Percentiles rank a stretch among this genome's conserved stretches.
These are phyloP conservation scores for Drosophila affinis DNA, from an alignment of 2,888 invertebrate species.

Conservation along the genomic window DNA sequence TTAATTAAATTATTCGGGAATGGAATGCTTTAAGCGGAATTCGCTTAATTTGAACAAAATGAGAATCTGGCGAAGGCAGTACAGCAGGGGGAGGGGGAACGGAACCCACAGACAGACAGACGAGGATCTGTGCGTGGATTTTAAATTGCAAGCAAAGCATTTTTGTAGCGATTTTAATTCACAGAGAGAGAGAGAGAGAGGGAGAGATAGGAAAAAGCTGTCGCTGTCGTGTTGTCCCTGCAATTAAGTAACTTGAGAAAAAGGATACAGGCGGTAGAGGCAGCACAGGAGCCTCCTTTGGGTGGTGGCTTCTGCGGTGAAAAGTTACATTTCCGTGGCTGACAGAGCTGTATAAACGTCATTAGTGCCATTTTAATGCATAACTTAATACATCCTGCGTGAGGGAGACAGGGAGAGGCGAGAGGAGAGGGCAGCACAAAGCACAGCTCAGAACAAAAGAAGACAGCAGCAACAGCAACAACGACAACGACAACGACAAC, in stretches of 20 bases:
- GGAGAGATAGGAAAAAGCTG: slow-evolving; percentile 7
- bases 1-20: slow-evolving; percentile 66
- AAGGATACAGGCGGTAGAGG: slow-evolving; percentile 7
- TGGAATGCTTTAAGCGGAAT: slow-evolving; percentile 60
- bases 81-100: neutral
- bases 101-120: slow-evolving; percentile 13
- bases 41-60: slow-evolving; percentile 49
- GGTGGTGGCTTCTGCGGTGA: slow-evolving; percentile 13
- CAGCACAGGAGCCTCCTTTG: slow-evolving; percentile 43
- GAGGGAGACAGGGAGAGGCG: slow-evolving; percentile 14
- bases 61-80: neutral
- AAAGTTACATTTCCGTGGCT: slow-evolving; percentile 35
- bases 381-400: slow-evolving; percentile 54
- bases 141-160: slow-evolving; percentile 52
- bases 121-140: slow-evolving; percentile 18
- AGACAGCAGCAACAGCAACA: slow-evolving; percentile 15
- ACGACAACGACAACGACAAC: neutral
- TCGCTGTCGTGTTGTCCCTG: slow-evolving; percentile 66
- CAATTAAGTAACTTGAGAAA: slow-evolving; percentile 65
- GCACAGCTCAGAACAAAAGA: slow-evolving; percentile 5
- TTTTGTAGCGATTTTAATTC: slow-evolving; percentile 41
- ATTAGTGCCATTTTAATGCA: slow-evolving; percentile 71
- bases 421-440: slow-evolving; percentile 9
- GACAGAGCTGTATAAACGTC: slow-evolving; percentile 58
- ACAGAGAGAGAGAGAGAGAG: neutral